Evolutionary conservation across 2,888 invertebrate genomes (phyloP), one percentile per base, ranked within the genome.

Genomic region (Drosophila phalerata): DNA sequence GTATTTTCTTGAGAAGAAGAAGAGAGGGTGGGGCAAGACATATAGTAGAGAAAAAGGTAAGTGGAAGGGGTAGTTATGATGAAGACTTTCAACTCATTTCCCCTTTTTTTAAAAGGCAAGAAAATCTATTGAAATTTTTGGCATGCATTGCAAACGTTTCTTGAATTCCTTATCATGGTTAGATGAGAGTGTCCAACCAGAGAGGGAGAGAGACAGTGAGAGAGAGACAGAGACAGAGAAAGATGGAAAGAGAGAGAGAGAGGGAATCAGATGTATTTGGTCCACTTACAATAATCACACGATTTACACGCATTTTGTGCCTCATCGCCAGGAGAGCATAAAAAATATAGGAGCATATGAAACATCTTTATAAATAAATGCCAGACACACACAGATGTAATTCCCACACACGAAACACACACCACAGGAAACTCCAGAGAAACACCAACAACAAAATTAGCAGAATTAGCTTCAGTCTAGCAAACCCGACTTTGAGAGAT

Each of bases 231-330:
- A 42, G 19, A 25, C 8, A 45, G 34, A 11, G 49, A 3, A 13
- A 19, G n/a, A 15, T n/a, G 8, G 30, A 43, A 8, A 2, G 49
- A 1, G 13, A 1, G 3, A 9, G 6, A 3, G 1, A 9, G 17
- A 37, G 28, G 25, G 8, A 13, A 38, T 61, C 48, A 51, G 53
- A 67, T 55, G 65, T 78, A 76, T 76, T 76, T 70, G 80, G 77
- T 58, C 78, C 88, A 84, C 83, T 84, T 80, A 88, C 83, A 80
- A 80, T 85, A 84, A 84, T 84, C 84, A 83, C 88, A 84, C 84
- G 83, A 84, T 84, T 84, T 88, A 84, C 88, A 84, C 84, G 88
- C 86, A 85, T 82, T 83, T 73, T 68, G 61, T 70, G 77, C 62
- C 13, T 17, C 66, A 64, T 48, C 52, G 67, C 37, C 61, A 42